Conservation (phyloP, 2,888 invertebrate genomes). For the Nesidiocoris tenuis region DNA sequence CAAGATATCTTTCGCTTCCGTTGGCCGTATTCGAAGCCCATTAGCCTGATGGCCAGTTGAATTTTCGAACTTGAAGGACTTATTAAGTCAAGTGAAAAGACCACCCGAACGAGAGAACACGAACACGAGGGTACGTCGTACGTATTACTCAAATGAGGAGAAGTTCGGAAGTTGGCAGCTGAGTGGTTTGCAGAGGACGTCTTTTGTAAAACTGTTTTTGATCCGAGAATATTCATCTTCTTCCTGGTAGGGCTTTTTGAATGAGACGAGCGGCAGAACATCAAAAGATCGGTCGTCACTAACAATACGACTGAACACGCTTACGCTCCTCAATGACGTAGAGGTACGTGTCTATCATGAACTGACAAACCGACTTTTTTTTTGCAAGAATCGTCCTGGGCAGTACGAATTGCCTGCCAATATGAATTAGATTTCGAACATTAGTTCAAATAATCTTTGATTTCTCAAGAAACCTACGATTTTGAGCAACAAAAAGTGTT, state of each 20-base stretch:
- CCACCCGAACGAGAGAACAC: background rate
- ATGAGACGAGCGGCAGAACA: slow-evolving; percentile 26
- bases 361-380: background rate
- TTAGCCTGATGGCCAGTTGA: slow-evolving; percentile 37
- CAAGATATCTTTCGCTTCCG: background rate
- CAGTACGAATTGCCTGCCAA: too few species aligned
- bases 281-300: slow-evolving; percentile 18
- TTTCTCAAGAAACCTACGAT: too few species aligned
- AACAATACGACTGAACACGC: slow-evolving; percentile 4
- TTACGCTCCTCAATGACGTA: background rate
- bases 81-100: background rate
- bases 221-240: slow-evolving; percentile 20
- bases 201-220: slow-evolving; percentile 27
- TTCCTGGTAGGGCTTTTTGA: slow-evolving; percentile 2
- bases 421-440: too few species aligned
- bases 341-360: background rate
- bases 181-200: background rate
- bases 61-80: background rate
- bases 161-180: background rate
- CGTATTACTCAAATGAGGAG: background rate
- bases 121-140: background rate
- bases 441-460: too few species aligned
- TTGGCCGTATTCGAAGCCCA: slow-evolving; percentile 15
- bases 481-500: too few species aligned
- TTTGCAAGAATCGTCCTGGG: too few species aligned